Percentiles rank a stretch among this genome's conserved stretches.
Evolutionary conservation across 2,113 vertebrate species (phyloP).

Genomic region (Marmota flaviventris): DNA sequence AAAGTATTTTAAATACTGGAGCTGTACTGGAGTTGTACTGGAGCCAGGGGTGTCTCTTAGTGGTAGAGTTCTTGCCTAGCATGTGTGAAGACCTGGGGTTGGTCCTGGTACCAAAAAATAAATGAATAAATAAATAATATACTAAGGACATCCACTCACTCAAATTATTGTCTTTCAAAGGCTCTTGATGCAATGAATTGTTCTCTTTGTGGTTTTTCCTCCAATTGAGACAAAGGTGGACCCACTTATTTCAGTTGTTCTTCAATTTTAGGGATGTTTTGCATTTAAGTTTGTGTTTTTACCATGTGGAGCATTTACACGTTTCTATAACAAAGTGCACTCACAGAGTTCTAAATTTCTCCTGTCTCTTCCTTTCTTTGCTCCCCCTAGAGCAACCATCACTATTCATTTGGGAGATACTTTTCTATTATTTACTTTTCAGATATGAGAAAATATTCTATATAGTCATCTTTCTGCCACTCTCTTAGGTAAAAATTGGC

Average conservation of each 20-base stretch:
- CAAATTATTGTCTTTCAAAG: neutral
- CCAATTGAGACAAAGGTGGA: neutral
- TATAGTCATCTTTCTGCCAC: neutral
- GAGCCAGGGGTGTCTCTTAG: neutral
- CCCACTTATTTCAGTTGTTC: neutral
- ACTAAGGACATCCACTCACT: neutral
- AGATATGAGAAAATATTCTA: slow-evolving; percentile 3
- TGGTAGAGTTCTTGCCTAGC: neutral
- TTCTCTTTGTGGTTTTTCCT: neutral
- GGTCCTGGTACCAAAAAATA: neutral
- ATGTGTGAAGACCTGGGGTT: neutral
- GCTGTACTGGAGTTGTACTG: neutral
- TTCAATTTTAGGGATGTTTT: neutral
- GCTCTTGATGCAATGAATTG: neutral
- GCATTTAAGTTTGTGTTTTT: neutral
- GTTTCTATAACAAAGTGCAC: neutral
- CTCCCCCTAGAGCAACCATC: neutral
- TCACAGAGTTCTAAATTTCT: neutral
- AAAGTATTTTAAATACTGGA: neutral
- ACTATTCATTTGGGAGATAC: neutral
- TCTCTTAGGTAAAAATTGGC: neutral
- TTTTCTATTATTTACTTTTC: neutral
- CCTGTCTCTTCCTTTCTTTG: neutral
- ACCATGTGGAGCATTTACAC: neutral
- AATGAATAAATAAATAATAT: neutral